phyloP scores from a whole-genome alignment of 2,113 vertebrate species.

The Xenopus borealis region DNA sequence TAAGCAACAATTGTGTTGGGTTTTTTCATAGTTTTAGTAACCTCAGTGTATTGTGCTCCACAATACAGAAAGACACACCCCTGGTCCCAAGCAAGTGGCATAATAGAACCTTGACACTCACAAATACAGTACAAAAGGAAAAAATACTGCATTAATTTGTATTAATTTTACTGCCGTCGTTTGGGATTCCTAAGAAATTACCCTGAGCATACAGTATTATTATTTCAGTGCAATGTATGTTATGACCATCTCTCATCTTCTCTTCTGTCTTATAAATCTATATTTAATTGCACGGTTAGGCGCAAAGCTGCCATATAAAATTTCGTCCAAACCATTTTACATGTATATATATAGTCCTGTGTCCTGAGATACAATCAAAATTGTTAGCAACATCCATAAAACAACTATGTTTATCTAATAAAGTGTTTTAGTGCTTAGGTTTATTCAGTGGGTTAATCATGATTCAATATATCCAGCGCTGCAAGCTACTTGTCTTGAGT shows the following conservation, averaged over 20 bases:
- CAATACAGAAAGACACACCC: too few relatives aligned
- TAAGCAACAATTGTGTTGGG: too few relatives aligned
- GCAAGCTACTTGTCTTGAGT: conserved; percentile 64
- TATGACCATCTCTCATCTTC: conserved; percentile 24
- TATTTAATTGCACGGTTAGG: conserved; percentile 43
- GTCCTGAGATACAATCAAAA: conserved; percentile 50
- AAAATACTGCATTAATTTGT: neutral
- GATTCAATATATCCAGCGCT: conserved; percentile 75
- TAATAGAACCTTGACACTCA: too few relatives aligned
- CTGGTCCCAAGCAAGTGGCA: too few relatives aligned
- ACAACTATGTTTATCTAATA: conserved; percentile 62
- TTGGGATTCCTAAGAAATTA: conserved; percentile 15
- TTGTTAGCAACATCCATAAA: conserved; percentile 62
- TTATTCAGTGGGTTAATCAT: conserved; percentile 68
- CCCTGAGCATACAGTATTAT: conserved; percentile 2
- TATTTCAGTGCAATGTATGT: conserved; percentile 12
- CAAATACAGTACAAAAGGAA: conserved; percentile 1
- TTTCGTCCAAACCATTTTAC: conserved; percentile 50
- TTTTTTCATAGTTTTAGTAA: too few relatives aligned
- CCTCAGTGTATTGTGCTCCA: too few relatives aligned
- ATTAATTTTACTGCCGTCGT: neutral
- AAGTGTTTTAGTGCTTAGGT: conserved; percentile 51
- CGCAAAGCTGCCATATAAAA: conserved; percentile 48
- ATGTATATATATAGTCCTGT: conserved; percentile 57
- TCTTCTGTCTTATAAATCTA: conserved; percentile 24